Conservation (phyloP, 2,113 vertebrate genomes). For the Thalassoma bifasciatum region DNA sequence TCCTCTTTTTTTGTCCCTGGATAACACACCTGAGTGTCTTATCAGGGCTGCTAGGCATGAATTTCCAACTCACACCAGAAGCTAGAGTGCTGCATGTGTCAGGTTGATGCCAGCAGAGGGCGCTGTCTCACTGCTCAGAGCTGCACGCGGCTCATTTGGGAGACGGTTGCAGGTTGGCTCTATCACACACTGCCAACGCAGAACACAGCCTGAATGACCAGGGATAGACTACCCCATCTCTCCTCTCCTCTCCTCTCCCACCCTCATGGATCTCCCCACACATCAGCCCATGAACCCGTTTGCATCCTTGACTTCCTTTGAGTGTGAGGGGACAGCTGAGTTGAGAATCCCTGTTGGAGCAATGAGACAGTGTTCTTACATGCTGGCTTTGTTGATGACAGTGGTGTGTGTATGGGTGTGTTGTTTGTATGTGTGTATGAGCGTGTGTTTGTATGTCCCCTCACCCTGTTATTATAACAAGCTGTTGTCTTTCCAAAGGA, state of each 20-base stretch:
- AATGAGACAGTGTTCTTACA: constrained; percentile 59
- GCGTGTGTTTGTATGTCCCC: constrained; percentile 35
- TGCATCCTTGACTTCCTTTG: constrained; percentile 62
- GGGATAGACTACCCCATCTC: constrained; percentile 38
- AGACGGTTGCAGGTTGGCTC: constrained; percentile 22
- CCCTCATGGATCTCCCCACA: constrained; percentile 46
- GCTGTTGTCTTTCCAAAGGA: constrained; percentile 81
- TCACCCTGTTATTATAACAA: constrained; percentile 65
- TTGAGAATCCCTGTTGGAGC: constrained; percentile 54
- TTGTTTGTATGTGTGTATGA: neutral
- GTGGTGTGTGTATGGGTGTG: constrained; percentile 34
- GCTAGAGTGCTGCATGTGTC: neutral
- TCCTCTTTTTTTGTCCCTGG: constrained; percentile 20
- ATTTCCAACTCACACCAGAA: constrained; percentile 22
- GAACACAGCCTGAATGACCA: constrained; percentile 37
- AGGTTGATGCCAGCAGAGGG: constrained; percentile 71
- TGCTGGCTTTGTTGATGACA: constrained; percentile 67
- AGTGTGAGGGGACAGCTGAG: constrained; percentile 49
- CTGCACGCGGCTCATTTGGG: constrained; percentile 21
- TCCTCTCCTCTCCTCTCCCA: constrained; percentile 31
- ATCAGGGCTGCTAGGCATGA: constrained; percentile 22
- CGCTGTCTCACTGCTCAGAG: constrained; percentile 15
- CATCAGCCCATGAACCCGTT: constrained; percentile 52
- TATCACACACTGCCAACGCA: constrained; percentile 56
- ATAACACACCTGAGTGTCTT: constrained; percentile 9